These are phyloP conservation scores for Pardalotus punctatus DNA, from an alignment of 2,113 vertebrate genomes.

Conservation along the genomic window DNA sequence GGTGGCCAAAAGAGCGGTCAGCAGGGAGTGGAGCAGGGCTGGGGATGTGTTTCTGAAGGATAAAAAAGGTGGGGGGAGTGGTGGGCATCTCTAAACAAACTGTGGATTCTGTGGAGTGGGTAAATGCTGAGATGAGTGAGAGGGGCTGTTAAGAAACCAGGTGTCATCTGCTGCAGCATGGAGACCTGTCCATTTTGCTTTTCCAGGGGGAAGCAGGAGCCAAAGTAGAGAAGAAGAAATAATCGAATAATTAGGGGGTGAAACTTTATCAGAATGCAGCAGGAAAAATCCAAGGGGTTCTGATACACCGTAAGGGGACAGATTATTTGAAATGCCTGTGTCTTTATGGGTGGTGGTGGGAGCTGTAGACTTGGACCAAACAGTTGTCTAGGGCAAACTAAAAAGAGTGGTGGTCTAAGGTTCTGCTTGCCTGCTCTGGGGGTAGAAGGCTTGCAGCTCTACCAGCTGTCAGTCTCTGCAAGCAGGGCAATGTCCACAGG, in stretches of 20 bases:
- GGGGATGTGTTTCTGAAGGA: neutral
- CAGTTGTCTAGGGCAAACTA: neutral
- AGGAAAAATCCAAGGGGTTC: neutral
- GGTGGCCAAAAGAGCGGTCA: neutral
- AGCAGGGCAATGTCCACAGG: accelerated
- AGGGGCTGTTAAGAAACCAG: neutral
- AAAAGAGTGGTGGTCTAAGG: neutral
- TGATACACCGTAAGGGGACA: accelerated
- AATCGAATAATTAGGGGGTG: neutral
- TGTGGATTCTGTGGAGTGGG: neutral
- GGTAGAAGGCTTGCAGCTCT: neutral
- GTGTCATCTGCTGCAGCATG: neutral
- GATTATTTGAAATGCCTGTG: neutral
- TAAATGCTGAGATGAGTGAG: neutral
- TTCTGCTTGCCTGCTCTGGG: neutral
- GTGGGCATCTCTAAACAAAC: neutral
- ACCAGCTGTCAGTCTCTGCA: neutral
- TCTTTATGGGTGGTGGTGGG: neutral
- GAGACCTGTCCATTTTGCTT: neutral
- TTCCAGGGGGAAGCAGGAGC: neutral
- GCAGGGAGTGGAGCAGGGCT: neutral
- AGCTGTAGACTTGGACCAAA: neutral
- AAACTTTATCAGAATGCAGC: neutral
- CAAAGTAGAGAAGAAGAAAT: neutral
- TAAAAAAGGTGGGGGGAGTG: neutral